Evolutionary conservation across 2,888 invertebrate genomes (phyloP), one percentile per base, ranked within the genome.

Genomic region (Lasioglossum marginatum): DNA sequence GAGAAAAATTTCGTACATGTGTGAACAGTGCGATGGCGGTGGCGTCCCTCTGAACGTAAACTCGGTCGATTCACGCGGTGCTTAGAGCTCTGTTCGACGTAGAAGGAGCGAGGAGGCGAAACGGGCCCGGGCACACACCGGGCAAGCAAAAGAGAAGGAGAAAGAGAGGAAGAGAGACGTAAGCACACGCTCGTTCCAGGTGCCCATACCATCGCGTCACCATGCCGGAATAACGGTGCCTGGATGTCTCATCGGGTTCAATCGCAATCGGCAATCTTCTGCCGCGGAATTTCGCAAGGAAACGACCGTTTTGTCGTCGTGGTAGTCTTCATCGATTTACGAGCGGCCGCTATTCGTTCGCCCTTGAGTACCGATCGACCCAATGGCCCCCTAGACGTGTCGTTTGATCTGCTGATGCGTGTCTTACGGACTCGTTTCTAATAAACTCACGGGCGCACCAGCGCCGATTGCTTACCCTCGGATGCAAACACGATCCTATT

Each of bases 221-320:
- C 92, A 91, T 88, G 91, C 88, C 87, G 91, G 87, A 89, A 87
- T 94, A 94, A 94, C 94, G 94, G 94, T 93, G 89, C 89, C 84
- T 86, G 89, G 90, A 92, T 93, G 93, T 93, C 91, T 93, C 93
- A 93, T 92, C 92, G 92, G 91, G 92, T 92, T 93, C 93, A 94
- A 94, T 94, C 93, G 91, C 91, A 91, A 92, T 93, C 92, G 92
- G 86, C 92, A 88, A 93, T 94, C 93, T 93, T 88, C 88, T 84
- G 84, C 86, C 82, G 83, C 87, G 89, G 92, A 91, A 91, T 92
- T 91, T 92, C 87, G 89, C 91, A 88, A 85, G 89, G 91, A 92
- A 91, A 91, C 90, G 88, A 87, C 80, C 90, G 83, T 87, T 86
- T 87, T 83, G 83, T 76, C 79, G 90, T 85, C 77, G 75, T 72